A percentile compares a stretch with the other conserved stretches of the same genome.
Conservation (phyloP, 2,113 vertebrate genomes). For the Thamnaconus septentrionalis region DNA sequence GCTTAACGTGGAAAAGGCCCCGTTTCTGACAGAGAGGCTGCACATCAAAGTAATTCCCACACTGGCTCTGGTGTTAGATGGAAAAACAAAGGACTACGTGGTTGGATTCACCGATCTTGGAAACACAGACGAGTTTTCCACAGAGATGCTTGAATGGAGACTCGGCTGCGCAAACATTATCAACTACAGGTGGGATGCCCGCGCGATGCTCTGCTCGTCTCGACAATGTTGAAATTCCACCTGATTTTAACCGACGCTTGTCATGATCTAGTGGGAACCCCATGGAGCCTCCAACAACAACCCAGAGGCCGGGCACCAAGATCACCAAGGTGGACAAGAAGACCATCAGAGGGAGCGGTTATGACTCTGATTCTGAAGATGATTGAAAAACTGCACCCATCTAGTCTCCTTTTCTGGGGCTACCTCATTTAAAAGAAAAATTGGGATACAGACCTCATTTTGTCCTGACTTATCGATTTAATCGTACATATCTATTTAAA, state of each 20-base stretch:
- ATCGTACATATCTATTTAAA: conserved; percentile 6
- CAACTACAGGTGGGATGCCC: conserved; percentile 85
- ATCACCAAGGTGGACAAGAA: conserved; percentile 96
- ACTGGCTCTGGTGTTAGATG: conserved; percentile 89
- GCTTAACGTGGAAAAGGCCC: conserved; percentile 94
- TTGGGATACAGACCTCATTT: conserved; percentile 20
- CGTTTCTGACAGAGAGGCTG: conserved; percentile 93
- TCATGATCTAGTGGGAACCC: conserved; percentile 83
- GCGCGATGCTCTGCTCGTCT: too few species aligned
- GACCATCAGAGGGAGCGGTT: conserved; percentile 88
- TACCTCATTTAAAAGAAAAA: conserved; percentile 36
- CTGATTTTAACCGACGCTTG: conserved; percentile 24
- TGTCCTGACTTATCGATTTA: conserved; percentile 7
- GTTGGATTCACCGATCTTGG: conserved; percentile 93
- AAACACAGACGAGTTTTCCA: conserved; percentile 94
- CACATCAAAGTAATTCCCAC: conserved; percentile 93
- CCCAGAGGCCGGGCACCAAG: conserved; percentile 83
- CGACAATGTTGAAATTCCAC: background rate
- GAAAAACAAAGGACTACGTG: conserved; percentile 93
- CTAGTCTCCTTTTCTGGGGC: conserved; percentile 48
- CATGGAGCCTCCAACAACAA: conserved; percentile 87
- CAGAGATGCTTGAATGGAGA: conserved; percentile 95
- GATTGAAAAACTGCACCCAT: conserved; percentile 76
- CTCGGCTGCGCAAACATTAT: conserved; percentile 89
- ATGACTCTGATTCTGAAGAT: conserved; percentile 91